phyloP scores from a whole-genome alignment of 2,888 invertebrate species.

The Coecobrya sp. region DNA sequence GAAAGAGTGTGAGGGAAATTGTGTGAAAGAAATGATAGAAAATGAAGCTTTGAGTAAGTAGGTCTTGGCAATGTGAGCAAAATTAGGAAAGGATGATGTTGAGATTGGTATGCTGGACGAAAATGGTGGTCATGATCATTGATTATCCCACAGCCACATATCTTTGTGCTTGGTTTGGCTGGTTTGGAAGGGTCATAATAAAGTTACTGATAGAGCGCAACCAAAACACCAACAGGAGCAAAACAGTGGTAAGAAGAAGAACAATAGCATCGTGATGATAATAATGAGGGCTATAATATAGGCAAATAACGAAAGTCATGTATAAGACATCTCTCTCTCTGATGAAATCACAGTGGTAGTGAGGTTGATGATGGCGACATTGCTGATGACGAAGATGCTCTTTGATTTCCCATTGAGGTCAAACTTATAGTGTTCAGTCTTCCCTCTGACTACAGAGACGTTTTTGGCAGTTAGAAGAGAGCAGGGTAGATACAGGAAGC shows the following conservation, averaged over 20 bases:
- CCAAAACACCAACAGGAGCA: not conserved
- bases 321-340: not conserved
- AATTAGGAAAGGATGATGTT: not conserved
- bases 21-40: not conserved
- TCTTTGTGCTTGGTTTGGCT: not conserved
- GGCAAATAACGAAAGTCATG: not conserved
- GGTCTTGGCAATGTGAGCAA: not conserved
- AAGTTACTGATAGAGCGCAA: not conserved
- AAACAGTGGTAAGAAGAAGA: not conserved
- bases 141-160: not conserved
- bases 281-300: not conserved
- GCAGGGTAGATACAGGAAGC: not conserved
- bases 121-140: not conserved
- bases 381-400: conserved; percentile 3
- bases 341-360: conserved; percentile 7
- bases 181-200: not conserved
- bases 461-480: not conserved
- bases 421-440: conserved; percentile 12
- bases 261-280: not conserved
- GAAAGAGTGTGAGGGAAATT: not conserved
- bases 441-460: not conserved
- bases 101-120: not conserved
- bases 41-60: not conserved
- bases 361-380: not conserved
- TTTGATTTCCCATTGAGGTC: conserved; percentile 27